Percentiles rank a stretch among this genome's conserved stretches.
phyloP scores from a whole-genome alignment of 2,797 vertebrate genomes.

The Huso huso region DNA sequence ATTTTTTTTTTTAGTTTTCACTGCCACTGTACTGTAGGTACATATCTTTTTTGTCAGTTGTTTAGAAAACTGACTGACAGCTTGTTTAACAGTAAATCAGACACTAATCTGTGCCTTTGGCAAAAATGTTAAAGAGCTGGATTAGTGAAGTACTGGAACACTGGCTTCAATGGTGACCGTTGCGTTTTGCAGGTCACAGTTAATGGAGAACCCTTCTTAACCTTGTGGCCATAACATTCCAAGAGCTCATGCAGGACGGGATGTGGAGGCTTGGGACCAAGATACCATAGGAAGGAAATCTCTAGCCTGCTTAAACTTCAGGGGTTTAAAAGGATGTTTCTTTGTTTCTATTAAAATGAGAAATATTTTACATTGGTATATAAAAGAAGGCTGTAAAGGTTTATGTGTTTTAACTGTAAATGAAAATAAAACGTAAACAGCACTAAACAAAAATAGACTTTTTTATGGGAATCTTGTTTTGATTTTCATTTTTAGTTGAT shows the following conservation, averaged over 20 bases:
- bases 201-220: slow-evolving; percentile 55
- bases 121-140: slow-evolving; percentile 52
- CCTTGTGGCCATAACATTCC: slow-evolving; percentile 50
- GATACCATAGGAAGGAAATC: not conserved
- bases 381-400: too few relatives aligned
- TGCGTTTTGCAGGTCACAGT: slow-evolving; percentile 54
- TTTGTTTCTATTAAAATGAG: too few relatives aligned
- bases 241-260: slow-evolving; percentile 31
- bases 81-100: slow-evolving; percentile 8
- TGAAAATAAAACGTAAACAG: too few relatives aligned
- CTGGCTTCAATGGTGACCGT: slow-evolving; percentile 40
- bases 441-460: too few relatives aligned
- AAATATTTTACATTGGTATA: too few relatives aligned
- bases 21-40: not conserved
- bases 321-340: not conserved
- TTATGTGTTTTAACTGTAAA: too few relatives aligned
- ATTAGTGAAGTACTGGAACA: slow-evolving; percentile 34
- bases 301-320: slow-evolving; percentile 1
- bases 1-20: not conserved
- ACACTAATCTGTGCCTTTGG: slow-evolving; percentile 42
- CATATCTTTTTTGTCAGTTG: not conserved
- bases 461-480: too few relatives aligned
- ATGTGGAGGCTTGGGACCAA: slow-evolving; percentile 7
- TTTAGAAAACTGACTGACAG: slow-evolving; percentile 15
- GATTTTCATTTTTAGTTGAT: too few relatives aligned